Evolutionary conservation across 2,888 invertebrate species (phyloP).

Genomic region (Smittia sp.): DNA sequence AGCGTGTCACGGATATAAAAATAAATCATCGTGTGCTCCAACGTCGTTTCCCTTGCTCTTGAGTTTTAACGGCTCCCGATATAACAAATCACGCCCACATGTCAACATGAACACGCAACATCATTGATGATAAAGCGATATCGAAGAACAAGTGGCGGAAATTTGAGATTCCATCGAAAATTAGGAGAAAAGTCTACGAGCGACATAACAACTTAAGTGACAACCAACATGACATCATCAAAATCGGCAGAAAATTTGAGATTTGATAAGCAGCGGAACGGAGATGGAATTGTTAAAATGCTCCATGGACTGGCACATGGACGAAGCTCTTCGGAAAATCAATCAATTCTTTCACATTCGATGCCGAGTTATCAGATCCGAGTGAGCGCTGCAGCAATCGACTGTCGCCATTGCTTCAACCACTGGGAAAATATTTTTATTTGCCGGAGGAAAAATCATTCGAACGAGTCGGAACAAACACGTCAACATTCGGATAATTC

Average conservation of each 20-base stretch:
- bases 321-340: constrained; percentile 26
- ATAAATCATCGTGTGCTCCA: constrained; percentile 48
- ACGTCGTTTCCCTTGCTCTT: constrained; percentile 43
- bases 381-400: background rate
- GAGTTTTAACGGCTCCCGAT: constrained; percentile 1
- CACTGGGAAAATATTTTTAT: constrained; percentile 42
- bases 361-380: constrained; percentile 13
- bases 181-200: constrained; percentile 20
- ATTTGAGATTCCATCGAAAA: constrained; percentile 31
- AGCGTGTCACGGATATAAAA: constrained; percentile 50
- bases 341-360: constrained; percentile 28
- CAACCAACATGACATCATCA: constrained; percentile 12
- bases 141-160: constrained; percentile 28
- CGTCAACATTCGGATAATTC: no score
- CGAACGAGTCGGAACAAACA: constrained; percentile 47
- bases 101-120: constrained; percentile 32
- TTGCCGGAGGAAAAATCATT: constrained; percentile 45
- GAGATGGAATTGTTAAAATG: background rate
- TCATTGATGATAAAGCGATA: constrained; percentile 18
- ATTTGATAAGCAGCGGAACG: constrained; percentile 22
- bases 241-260: constrained; percentile 40
- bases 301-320: background rate
- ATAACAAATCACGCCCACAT: constrained; percentile 16
- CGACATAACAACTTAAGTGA: constrained; percentile 25
- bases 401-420: background rate